Conservation (phyloP, 2,113 vertebrate species). For the Sitta europaea region DNA sequence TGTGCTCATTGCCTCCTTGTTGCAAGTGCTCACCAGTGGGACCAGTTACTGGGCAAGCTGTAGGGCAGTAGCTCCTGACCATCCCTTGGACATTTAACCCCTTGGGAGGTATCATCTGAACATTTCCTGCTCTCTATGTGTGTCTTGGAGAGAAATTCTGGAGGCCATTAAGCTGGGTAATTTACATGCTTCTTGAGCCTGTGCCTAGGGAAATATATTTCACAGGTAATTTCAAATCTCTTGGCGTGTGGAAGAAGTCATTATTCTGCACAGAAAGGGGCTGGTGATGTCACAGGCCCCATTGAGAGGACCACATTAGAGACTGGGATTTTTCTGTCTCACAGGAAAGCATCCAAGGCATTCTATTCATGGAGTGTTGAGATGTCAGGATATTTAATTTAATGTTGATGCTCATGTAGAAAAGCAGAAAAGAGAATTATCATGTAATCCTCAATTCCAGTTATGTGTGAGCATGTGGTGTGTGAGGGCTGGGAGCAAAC, state of each 20-base stretch:
- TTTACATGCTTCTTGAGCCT: constrained; percentile 74
- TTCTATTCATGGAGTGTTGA: neutral
- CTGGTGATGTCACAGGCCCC: constrained; percentile 14
- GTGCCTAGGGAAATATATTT: constrained; percentile 74
- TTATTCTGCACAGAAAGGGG: constrained; percentile 72
- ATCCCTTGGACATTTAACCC: neutral
- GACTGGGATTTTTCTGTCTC: neutral
- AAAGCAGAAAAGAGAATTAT: neutral
- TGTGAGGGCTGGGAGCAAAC: neutral
- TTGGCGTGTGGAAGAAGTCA: constrained; percentile 69
- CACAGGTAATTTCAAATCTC: constrained; percentile 79
- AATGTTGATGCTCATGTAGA: neutral
- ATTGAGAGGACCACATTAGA: constrained; percentile 33
- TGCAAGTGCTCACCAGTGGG: neutral
- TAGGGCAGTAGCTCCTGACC: neutral
- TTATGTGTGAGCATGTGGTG: neutral
- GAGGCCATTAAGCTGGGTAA: constrained; percentile 71
- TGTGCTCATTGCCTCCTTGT: neutral
- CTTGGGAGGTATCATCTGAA: neutral
- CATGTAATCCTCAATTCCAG: neutral
- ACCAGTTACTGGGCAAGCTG: neutral
- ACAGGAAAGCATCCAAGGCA: neutral
- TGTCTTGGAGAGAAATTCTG: constrained; percentile 41
- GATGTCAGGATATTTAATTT: neutral
- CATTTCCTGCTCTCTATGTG: neutral